phyloP scores from a whole-genome alignment of 2,888 invertebrate genomes.

The Coleophora flavipennella region DNA sequence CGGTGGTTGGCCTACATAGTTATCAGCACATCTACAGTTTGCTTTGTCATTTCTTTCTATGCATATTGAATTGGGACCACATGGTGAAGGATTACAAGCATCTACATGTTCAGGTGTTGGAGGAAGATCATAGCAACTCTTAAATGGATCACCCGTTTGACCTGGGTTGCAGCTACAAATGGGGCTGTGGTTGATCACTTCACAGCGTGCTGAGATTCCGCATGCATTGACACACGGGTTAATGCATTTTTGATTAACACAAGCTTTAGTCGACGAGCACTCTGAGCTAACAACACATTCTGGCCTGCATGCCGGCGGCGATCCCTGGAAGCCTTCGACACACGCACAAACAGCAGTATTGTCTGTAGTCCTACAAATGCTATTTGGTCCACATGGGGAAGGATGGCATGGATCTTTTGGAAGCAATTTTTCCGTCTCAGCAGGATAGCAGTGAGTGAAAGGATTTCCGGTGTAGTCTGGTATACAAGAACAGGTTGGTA shows the following conservation, averaged over 20 bases:
- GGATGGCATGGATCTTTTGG: constrained; percentile 81
- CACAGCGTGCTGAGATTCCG: constrained; percentile 82
- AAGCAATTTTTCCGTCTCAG: constrained; percentile 30
- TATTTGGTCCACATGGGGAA: constrained; percentile 85
- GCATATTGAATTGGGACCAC: constrained; percentile 86
- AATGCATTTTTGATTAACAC: constrained; percentile 84
- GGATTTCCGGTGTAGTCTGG: constrained; percentile 82
- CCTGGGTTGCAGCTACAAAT: constrained; percentile 86
- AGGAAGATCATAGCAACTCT: constrained; percentile 75
- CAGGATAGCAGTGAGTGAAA: constrained; percentile 67
- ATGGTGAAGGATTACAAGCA: constrained; percentile 85
- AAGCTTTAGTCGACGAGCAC: constrained; percentile 85
- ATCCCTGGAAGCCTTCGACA: constrained; percentile 81
- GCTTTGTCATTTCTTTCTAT: constrained; percentile 76
- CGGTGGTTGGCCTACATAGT: constrained; percentile 85
- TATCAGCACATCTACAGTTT: constrained; percentile 82
- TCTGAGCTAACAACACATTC: constrained; percentile 89
- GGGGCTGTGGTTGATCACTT: constrained; percentile 88
- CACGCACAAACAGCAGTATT: constrained; percentile 88
- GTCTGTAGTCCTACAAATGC: constrained; percentile 82
- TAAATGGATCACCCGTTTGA: constrained; percentile 86
- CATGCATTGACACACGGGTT: constrained; percentile 89
- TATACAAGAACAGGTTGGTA: constrained; percentile 80
- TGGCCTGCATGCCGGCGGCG: constrained; percentile 86
- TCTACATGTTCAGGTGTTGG: constrained; percentile 44